Conservation (phyloP, 2,113 vertebrate genomes). For the Rallus limicola region DNA sequence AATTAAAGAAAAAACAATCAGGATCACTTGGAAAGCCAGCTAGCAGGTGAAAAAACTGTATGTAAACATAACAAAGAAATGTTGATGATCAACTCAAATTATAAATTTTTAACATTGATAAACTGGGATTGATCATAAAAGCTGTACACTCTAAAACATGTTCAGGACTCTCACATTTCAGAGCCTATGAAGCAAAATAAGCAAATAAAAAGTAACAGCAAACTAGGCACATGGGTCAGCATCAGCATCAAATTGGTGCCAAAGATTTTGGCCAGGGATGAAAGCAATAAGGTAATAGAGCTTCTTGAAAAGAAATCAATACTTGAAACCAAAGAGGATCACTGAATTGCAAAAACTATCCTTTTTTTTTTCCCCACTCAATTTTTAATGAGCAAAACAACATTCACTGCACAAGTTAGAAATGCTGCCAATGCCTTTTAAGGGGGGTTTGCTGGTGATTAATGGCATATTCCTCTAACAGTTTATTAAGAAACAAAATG, state of each 20-base stretch:
- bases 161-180: background rate
- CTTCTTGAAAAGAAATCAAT: slow-evolving; percentile 9
- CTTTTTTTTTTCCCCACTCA: background rate
- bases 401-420: background rate
- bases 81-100: background rate
- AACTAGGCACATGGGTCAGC: background rate
- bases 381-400: slow-evolving; percentile 36
- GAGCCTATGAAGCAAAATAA: background rate
- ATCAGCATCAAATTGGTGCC: background rate
- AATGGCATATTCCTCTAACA: background rate
- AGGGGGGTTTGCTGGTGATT: background rate
- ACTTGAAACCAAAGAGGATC: background rate
- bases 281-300: background rate
- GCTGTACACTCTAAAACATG: fast-evolving
- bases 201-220: background rate
- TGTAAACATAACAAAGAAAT: background rate
- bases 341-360: background rate
- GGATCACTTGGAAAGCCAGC: background rate
- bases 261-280: background rate
- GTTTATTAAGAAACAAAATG: background rate
- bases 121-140: background rate
- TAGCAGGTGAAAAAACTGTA: background rate
- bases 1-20: background rate
- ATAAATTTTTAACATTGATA: background rate
- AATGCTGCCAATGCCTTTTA: background rate